These are phyloP conservation scores for Spatulosminthurus flaviceps DNA, from an alignment of 2,888 invertebrate species.

Conservation along the genomic window DNA sequence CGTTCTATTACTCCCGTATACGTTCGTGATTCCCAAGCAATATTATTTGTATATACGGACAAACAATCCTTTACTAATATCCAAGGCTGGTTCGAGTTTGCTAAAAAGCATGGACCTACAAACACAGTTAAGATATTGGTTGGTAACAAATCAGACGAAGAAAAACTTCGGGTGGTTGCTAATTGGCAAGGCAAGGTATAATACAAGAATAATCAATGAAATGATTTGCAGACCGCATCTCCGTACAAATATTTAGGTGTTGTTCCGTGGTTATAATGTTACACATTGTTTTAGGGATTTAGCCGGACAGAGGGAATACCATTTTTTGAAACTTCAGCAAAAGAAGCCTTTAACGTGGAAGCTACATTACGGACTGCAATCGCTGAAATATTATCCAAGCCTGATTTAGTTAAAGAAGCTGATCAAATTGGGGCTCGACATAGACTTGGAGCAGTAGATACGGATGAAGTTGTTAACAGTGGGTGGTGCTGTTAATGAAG, in stretches of 20 bases:
- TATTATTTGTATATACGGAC: slow-evolving; percentile 58
- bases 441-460: no score
- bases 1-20: slow-evolving; percentile 59
- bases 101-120: slow-evolving; percentile 51
- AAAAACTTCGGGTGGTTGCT: slow-evolving; percentile 50
- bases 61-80: slow-evolving; percentile 51
- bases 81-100: slow-evolving; percentile 57
- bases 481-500: no score
- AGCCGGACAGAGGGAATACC: slow-evolving; percentile 71
- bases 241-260: no score
- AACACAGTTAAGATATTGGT: slow-evolving; percentile 54
- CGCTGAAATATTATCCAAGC: slow-evolving; percentile 59
- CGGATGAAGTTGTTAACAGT: no score
- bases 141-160: slow-evolving; percentile 60
- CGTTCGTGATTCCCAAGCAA: slow-evolving; percentile 59
- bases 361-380: slow-evolving; percentile 76
- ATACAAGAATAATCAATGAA: no score
- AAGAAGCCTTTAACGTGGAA: slow-evolving; percentile 87
- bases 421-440: no score
- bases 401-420: slow-evolving; percentile 57
- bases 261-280: no score
- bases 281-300: slow-evolving; percentile 44
- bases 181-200: slow-evolving; percentile 51
- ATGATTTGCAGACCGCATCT: no score
- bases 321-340: slow-evolving; percentile 90